Base-by-base conservation (phyloP, 2,888 invertebrate species). In the Agelastica alni region DNA sequence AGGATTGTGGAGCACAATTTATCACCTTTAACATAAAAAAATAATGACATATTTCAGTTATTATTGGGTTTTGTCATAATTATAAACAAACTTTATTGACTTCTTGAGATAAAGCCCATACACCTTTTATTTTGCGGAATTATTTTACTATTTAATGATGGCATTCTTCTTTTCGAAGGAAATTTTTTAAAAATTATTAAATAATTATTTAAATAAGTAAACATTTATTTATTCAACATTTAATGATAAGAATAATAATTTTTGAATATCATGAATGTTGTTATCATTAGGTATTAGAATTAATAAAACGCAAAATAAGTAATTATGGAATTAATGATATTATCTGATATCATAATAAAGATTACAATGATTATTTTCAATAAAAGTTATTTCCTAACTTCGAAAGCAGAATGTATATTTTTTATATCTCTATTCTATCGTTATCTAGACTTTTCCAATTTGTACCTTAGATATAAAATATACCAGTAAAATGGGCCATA, bases 401-500 rank as follows among this genome's bases (percentile, higher is more conserved):
- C 46, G 36, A 26, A n/a, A 36, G 26, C 16, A 14, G 26, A 46
- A 18, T 34, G 26, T 46, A 46, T 46, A 17, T 13, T 16, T 47
- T 47, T 47, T 47, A 47, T 17, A 12, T 10, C 37, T 16, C 37
- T 18, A 47, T 47, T 17, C 12, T 28, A 6, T 12, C 13, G 47
- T 47, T 47, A 37, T 47, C 37, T 28, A n/a, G 26, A 17, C 36
- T 14, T 36, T 47, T 36, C 37, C 47, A 47, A 47, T 47, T 47
- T 37, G 28, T 47, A 47, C 47, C 28, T 47, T 17, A 6, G 26
- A 28, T 47, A 44, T 44, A 46, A 46, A 46, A 46, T 46, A 22
- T 13, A 36, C 34, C 36, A 46, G 30, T 45, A 34, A 43, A 43
- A 43, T 26, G 30, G 18, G 9, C 20, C 31, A 18, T 18, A 7